Evolutionary conservation across 2,888 invertebrate genomes (phyloP).

Genomic region (Archips xylosteana): DNA sequence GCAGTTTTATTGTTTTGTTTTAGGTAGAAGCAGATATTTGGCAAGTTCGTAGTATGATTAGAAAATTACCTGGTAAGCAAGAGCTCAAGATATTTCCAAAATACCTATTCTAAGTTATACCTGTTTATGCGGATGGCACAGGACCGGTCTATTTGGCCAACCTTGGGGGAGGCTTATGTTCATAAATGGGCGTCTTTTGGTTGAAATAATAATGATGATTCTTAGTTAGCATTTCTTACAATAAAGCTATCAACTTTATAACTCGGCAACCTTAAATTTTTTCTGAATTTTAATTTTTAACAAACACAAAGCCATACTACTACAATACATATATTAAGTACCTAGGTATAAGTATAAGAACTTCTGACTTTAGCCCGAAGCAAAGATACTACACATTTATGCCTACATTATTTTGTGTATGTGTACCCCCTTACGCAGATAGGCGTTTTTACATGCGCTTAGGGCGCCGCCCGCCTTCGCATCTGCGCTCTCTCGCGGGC

Average conservation of each 20-base stretch:
- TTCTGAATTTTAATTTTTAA: neutral
- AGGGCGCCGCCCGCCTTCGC: slow-evolving; percentile 53
- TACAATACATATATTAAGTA: neutral
- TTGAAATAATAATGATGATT: too few species aligned
- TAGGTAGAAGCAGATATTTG: neutral
- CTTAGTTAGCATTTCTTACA: too few species aligned
- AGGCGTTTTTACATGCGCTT: slow-evolving; percentile 43
- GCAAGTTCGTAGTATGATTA: neutral
- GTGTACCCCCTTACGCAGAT: slow-evolving; percentile 37
- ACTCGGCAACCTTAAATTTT: too few species aligned
- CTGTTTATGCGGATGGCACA: too few species aligned
- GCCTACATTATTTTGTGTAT: neutral
- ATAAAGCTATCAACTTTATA: too few species aligned
- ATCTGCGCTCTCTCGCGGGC: slow-evolving; percentile 45
- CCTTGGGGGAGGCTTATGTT: too few species aligned
- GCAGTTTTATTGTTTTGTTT: neutral
- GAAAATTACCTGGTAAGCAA: neutral
- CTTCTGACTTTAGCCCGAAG: too few species aligned
- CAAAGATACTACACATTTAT: neutral
- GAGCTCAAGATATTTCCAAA: too few species aligned
- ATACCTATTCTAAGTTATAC: too few species aligned
- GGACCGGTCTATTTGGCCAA: too few species aligned
- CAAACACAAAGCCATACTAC: neutral
- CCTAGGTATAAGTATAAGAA: too few species aligned
- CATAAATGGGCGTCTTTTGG: too few species aligned